Evolutionary conservation across 2,888 invertebrate species (phyloP).

Genomic region (Lasiommata megera): DNA sequence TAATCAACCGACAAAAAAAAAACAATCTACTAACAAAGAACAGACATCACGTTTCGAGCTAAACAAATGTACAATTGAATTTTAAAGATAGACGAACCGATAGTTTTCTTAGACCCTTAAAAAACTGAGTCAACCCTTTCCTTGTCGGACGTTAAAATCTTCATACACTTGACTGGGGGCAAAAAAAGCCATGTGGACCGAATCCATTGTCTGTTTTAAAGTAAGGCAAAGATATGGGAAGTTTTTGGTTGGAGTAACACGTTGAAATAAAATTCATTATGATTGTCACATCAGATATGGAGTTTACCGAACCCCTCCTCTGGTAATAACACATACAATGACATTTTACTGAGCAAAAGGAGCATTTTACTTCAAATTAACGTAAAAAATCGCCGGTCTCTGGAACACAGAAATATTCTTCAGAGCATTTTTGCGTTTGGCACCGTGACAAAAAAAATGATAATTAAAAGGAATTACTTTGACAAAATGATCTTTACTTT

Average conservation of each 20-base stretch:
- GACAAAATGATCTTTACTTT: no score
- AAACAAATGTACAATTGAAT: slow-evolving; percentile 38
- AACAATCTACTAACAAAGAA: slow-evolving; percentile 1
- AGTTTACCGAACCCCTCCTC: slow-evolving; percentile 50
- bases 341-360: no score
- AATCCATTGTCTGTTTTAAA: slow-evolving; percentile 66
- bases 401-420: no score
- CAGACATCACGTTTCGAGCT: slow-evolving; percentile 14
- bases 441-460: no score
- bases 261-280: slow-evolving; percentile 78
- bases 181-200: slow-evolving; percentile 68
- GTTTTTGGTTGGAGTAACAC: slow-evolving; percentile 73
- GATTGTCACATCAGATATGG: slow-evolving; percentile 75
- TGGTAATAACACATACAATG: no score
- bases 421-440: no score
- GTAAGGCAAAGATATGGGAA: slow-evolving; percentile 58
- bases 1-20: background rate
- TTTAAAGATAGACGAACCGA: slow-evolving; percentile 61
- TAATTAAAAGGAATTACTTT: no score
- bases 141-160: slow-evolving; percentile 65
- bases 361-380: no score
- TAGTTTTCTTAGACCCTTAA: slow-evolving; percentile 55
- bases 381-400: no score
- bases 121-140: slow-evolving; percentile 71
- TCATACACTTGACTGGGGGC: slow-evolving; percentile 55